Evolutionary conservation across 2,888 invertebrate species (phyloP).

Genomic region (Troides helena): DNA sequence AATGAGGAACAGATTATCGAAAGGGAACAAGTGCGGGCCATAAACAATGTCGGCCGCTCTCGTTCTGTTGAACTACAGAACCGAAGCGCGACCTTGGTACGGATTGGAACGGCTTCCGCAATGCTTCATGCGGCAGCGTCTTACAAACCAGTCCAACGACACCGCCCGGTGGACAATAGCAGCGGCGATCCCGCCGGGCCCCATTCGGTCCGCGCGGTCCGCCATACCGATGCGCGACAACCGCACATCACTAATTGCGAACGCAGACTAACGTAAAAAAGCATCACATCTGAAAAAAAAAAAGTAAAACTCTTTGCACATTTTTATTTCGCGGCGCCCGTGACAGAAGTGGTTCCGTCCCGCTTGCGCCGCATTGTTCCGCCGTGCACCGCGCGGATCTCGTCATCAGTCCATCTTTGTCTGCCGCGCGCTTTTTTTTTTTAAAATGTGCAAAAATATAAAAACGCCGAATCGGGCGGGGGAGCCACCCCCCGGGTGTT

Average conservation of each 20-base stretch:
- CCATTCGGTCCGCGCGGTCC: constrained; percentile 59
- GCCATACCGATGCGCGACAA: constrained; percentile 66
- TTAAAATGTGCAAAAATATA: constrained; percentile 80
- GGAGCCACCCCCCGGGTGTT: constrained; percentile 54
- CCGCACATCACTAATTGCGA: constrained; percentile 78
- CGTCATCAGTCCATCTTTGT: constrained; percentile 80
- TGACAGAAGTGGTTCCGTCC: constrained; percentile 71
- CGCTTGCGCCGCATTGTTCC: constrained; percentile 72
- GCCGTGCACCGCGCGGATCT: constrained; percentile 46
- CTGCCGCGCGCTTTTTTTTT: constrained; percentile 73
- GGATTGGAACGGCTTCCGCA: constrained; percentile 59
- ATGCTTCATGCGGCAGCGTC: constrained; percentile 47
- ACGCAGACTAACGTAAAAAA: constrained; percentile 79
- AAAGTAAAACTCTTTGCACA: constrained; percentile 66
- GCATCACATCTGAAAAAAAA: constrained; percentile 74
- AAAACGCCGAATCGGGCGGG: constrained; percentile 75
- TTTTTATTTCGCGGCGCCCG: constrained; percentile 75
- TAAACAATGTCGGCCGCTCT: constrained; percentile 32
- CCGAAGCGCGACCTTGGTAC: constrained; percentile 54
- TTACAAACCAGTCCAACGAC: constrained; percentile 41
- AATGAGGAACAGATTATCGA: constrained; percentile 52
- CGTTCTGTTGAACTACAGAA: constrained; percentile 45
- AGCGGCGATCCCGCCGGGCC: constrained; percentile 41
- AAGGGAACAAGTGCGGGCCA: constrained; percentile 44
- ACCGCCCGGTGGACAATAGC: constrained; percentile 29